Percentiles rank a stretch among this genome's conserved stretches.
These are phyloP conservation scores for Gracilinanus agilis DNA, from an alignment of 2,113 vertebrate species.

Conservation along the genomic window DNA sequence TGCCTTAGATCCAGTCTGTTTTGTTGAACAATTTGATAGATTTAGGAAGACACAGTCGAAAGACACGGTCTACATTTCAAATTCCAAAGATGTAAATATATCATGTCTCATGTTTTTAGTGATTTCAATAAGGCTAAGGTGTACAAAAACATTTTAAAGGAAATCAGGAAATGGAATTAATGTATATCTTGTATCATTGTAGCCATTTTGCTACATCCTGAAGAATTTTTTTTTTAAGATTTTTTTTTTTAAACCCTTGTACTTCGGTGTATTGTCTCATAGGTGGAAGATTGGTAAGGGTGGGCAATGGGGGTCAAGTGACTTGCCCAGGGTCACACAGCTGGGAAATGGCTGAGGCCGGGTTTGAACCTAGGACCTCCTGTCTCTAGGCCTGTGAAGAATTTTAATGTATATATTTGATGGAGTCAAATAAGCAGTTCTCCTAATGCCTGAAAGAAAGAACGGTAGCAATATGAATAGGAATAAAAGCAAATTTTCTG, in stretches of 20 bases:
- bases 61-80: constrained; percentile 33
- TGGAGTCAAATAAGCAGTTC: background rate
- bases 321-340: too few relatives aligned
- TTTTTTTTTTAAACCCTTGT: too few relatives aligned
- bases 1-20: constrained; percentile 14
- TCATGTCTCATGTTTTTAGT: constrained; percentile 13
- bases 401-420: background rate
- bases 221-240: too few relatives aligned
- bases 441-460: background rate
- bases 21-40: constrained; percentile 32
- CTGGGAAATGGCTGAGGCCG: too few relatives aligned
- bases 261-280: too few relatives aligned
- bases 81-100: background rate
- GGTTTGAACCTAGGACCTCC: too few relatives aligned
- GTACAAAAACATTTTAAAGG: constrained; percentile 50
- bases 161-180: background rate
- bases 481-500: background rate
- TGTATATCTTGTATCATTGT: background rate
- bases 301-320: too few relatives aligned
- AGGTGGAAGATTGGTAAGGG: too few relatives aligned
- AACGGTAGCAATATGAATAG: background rate
- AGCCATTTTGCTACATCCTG: background rate
- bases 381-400: too few relatives aligned
- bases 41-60: constrained; percentile 41
- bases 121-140: constrained; percentile 42